Evolutionary conservation across 2,113 vertebrate species (phyloP).

Genomic region (Ptilonorhynchus violaceus): DNA sequence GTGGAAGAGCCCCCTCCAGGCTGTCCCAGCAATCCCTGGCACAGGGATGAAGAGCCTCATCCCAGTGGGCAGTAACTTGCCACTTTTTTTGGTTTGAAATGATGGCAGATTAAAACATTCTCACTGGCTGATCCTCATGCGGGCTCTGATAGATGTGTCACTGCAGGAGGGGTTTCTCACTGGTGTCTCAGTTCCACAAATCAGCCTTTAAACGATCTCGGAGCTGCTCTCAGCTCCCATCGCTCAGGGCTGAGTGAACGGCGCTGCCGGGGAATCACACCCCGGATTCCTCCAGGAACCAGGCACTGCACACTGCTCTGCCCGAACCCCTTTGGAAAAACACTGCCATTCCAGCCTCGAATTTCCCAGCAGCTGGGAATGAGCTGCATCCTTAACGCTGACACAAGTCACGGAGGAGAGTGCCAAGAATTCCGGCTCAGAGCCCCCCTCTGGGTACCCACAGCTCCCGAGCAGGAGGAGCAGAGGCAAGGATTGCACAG

Average conservation of each 20-base stretch:
- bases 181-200: background rate
- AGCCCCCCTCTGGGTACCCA: background rate
- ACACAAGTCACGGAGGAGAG: background rate
- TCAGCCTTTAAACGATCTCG: background rate
- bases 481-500: background rate
- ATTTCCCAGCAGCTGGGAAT: background rate
- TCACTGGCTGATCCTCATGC: background rate
- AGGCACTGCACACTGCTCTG: background rate
- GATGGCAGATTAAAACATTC: rapidly evolving
- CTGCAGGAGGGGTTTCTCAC: background rate
- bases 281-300: background rate
- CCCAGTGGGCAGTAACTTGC: background rate
- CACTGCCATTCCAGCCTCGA: background rate
- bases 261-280: background rate
- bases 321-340: background rate
- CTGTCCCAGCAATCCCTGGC: background rate
- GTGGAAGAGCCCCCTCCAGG: background rate
- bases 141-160: background rate
- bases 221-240: background rate
- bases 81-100: background rate
- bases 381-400: background rate
- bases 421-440: background rate
- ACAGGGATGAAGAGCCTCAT: background rate
- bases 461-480: background rate
- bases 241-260: background rate